A percentile compares a stretch with the other conserved stretches of the same genome.
Conservation (phyloP, 2,797 vertebrate genomes). For the Luscinia megarhynchos region DNA sequence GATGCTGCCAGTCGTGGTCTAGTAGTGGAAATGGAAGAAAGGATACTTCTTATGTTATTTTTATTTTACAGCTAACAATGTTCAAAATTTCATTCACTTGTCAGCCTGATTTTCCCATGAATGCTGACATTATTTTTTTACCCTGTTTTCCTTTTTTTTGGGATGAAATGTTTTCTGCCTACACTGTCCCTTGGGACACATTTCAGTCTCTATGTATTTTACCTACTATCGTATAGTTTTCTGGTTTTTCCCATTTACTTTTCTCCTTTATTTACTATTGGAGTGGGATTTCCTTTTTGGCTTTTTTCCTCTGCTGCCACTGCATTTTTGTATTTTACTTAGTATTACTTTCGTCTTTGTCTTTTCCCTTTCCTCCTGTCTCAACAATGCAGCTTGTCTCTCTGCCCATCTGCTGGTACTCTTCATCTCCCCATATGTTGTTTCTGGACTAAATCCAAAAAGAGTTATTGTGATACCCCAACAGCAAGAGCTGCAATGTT, state of each 20-base stretch:
- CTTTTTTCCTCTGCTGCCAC: neutral
- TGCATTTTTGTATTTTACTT: neutral
- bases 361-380: neutral
- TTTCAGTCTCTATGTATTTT: neutral
- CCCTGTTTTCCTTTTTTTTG: neutral
- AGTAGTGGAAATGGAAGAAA: neutral
- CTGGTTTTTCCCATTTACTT: neutral
- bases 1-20: neutral
- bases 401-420: neutral
- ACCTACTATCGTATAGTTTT: neutral
- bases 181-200: neutral
- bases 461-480: neutral
- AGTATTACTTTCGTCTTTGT: neutral
- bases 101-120: neutral
- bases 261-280: neutral
- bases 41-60: neutral
- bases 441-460: neutral
- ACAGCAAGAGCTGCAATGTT: neutral
- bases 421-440: neutral
- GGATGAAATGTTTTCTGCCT: neutral
- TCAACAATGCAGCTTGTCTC: neutral
- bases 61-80: neutral
- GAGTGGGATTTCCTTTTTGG: neutral
- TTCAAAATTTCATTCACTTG: conserved; percentile 18
- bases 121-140: neutral